Conservation (phyloP, 2,113 vertebrate genomes). For the Clarias magur region DNA sequence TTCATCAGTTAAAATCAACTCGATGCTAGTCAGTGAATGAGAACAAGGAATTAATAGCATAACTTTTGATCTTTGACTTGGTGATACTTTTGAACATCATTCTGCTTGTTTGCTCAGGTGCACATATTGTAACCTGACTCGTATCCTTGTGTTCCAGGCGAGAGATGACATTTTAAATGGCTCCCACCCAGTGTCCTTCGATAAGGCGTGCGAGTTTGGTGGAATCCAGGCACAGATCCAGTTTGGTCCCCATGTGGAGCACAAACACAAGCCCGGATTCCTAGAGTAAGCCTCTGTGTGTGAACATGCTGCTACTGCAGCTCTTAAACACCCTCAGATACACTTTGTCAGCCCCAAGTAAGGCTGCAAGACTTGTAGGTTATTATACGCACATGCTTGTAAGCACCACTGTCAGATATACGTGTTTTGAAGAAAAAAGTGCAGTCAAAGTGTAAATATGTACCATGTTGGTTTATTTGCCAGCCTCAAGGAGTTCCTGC, state of each 20-base stretch:
- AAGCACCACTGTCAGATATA: slow-evolving; percentile 49
- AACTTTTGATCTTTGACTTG: background rate
- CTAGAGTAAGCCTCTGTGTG: slow-evolving; percentile 83
- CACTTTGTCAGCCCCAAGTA: background rate
- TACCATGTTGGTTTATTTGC: slow-evolving; percentile 62
- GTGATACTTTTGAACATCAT: background rate
- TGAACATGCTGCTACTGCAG: slow-evolving; percentile 38
- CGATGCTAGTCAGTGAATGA: background rate
- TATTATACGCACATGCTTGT: slow-evolving; percentile 33
- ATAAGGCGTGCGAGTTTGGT: slow-evolving; percentile 97
- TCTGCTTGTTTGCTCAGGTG: slow-evolving; percentile 7
- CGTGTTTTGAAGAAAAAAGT: slow-evolving; percentile 52
- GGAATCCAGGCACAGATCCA: slow-evolving; percentile 99
- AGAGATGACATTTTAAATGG: slow-evolving; percentile 98
- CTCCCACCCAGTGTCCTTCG: slow-evolving; percentile 97
- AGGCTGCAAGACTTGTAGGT: slow-evolving; percentile 2
- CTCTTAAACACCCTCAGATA: background rate
- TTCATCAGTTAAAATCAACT: background rate
- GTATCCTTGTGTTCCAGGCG: slow-evolving; percentile 73
- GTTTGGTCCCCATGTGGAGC: slow-evolving; percentile 96
- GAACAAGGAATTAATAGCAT: background rate
- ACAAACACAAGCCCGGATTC: slow-evolving; percentile 98
- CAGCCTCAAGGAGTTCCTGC: slow-evolving; percentile 80
- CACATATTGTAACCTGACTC: background rate
- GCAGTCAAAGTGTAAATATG: slow-evolving; percentile 56